These are phyloP conservation scores for Oscheius onirici DNA, from an alignment of 2,888 invertebrate genomes.

Conservation along the genomic window DNA sequence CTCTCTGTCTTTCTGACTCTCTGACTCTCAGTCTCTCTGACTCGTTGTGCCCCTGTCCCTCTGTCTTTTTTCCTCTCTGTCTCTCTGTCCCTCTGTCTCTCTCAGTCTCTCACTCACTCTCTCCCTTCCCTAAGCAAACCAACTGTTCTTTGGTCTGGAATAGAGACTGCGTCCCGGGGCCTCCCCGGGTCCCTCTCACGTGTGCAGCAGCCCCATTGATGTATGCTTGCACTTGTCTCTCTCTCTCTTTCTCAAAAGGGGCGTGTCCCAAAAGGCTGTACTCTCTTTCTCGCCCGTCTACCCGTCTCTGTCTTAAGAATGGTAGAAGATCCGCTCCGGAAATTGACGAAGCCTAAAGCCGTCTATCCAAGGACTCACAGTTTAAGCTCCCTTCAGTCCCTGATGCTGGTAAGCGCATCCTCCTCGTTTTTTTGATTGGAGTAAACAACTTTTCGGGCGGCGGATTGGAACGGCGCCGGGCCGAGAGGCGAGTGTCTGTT, in stretches of 20 bases:
- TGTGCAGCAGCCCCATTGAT: conserved; percentile 19
- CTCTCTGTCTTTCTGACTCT: too few relatives aligned
- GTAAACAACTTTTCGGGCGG: too few relatives aligned
- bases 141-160: not conserved
- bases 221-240: conserved; percentile 30
- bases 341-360: conserved; percentile 12
- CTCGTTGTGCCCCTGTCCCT: too few relatives aligned
- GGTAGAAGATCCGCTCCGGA: conserved; percentile 12
- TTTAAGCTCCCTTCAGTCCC: conserved; percentile 8
- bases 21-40: too few relatives aligned
- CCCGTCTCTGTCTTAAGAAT: not conserved
- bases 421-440: not conserved
- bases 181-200: conserved; percentile 23
- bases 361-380: conserved; percentile 10
- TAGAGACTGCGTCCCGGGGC: not conserved
- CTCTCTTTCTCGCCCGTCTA: conserved; percentile 1
- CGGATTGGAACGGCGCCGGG: too few relatives aligned
- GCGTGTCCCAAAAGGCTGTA: conserved; percentile 5
- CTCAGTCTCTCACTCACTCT: not conserved
- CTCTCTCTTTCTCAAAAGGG: not conserved
- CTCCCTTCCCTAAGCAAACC: not conserved
- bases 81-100: not conserved
- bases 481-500: not conserved
- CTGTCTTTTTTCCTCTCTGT: not conserved
- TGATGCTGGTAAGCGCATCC: not conserved